phyloP scores from a whole-genome alignment of 1,140 invertebrate genomes.

The Aphaenogaster floridana region DNA sequence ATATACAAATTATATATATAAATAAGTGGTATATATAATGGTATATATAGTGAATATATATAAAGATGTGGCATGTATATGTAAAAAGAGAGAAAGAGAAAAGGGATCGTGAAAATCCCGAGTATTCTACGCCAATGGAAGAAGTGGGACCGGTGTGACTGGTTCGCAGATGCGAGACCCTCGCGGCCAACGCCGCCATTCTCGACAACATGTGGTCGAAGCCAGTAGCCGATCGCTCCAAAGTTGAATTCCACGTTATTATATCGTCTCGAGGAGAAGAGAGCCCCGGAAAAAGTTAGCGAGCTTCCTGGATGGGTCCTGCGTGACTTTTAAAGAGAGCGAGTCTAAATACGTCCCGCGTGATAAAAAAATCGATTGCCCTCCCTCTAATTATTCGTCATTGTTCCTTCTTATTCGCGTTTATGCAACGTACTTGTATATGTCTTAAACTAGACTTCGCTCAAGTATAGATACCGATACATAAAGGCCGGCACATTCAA shows the following conservation, averaged over 20 bases:
- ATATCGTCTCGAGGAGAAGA: slow-evolving; percentile 71
- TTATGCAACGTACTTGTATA: neutral
- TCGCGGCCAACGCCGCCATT: slow-evolving; percentile 72
- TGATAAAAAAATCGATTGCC: slow-evolving; percentile 18
- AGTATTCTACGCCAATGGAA: slow-evolving; percentile 80
- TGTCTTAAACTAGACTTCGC: neutral
- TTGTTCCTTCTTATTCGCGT: neutral
- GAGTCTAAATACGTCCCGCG: neutral
- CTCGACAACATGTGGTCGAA: slow-evolving; percentile 80
- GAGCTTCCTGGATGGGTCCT: slow-evolving; percentile 29
- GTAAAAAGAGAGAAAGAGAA: neutral
- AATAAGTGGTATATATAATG: neutral
- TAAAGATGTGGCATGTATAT: neutral
- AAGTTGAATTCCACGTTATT: slow-evolving; percentile 79
- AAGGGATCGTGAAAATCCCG: slow-evolving; percentile 15
- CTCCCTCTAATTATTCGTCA: slow-evolving; percentile 34
- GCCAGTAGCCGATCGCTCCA: slow-evolving; percentile 74
- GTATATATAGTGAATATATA: neutral
- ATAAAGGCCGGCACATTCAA: neutral
- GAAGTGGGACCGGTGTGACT: slow-evolving; percentile 85
- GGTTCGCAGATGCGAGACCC: slow-evolving; percentile 85
- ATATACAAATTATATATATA: neutral
- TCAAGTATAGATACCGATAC: neutral
- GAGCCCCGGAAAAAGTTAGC: slow-evolving; percentile 53
- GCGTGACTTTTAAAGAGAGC: slow-evolving; percentile 10